These are phyloP conservation scores for Elaphurus davidianus DNA, from an alignment of 2,113 vertebrate species.

Conservation along the genomic window DNA sequence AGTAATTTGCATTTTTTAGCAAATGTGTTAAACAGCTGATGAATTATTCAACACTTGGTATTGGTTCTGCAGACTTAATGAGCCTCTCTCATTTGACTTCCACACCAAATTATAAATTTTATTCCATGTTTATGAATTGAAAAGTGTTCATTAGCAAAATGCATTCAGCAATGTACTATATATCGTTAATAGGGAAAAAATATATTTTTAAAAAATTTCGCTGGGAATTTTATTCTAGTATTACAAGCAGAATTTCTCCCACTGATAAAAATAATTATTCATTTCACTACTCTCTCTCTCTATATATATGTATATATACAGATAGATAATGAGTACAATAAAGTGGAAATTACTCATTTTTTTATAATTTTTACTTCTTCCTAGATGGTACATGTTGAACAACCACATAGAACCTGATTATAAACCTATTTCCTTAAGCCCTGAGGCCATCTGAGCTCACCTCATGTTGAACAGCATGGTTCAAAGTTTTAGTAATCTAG, in stretches of 20 bases:
- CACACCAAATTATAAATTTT: conserved; percentile 69
- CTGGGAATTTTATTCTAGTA: conserved; percentile 15
- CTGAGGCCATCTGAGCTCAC: background rate
- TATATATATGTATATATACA: background rate
- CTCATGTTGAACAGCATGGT: background rate
- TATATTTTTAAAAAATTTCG: background rate
- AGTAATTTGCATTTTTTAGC: conserved; percentile 75
- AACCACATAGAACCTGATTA: background rate
- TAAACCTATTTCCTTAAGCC: background rate
- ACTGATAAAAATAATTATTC: background rate
- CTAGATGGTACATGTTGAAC: background rate
- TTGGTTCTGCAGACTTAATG: conserved; percentile 79
- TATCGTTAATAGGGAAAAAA: background rate
- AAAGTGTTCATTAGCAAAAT: conserved; percentile 70
- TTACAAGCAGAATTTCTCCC: background rate
- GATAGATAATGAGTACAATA: background rate
- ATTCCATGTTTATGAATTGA: conserved; percentile 71
- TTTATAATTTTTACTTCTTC: background rate
- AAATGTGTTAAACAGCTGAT: conserved; percentile 75
- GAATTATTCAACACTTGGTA: conserved; percentile 79
- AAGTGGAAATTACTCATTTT: background rate
- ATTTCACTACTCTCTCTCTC: background rate
- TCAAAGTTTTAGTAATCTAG: background rate
- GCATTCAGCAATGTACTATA: conserved; percentile 35
- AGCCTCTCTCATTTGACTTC: conserved; percentile 77